Evolutionary conservation across 2,797 vertebrate genomes (phyloP), one percentile per base, ranked within the genome.

Genomic region (Ceyx erithaca): DNA sequence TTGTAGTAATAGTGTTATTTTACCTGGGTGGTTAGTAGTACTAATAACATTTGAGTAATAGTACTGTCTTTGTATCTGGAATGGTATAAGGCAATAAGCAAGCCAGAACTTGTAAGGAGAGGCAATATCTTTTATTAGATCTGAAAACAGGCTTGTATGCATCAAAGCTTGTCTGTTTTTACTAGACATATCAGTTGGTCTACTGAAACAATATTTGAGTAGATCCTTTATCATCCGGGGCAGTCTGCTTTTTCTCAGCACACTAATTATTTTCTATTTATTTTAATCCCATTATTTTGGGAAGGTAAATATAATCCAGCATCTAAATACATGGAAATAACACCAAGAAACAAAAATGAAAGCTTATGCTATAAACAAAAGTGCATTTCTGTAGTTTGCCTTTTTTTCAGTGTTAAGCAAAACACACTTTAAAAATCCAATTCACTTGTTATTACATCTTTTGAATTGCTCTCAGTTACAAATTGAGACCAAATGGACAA

Each of bases 131-230:
- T 88, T 94, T 91, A 91, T 92, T 94, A 87, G 86, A 92, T 95
- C 90, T 93, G 88, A 93, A 82, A 93, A 90, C 61, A 92, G 75
- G 45, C 80, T 92, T 95, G 75, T 95, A 92, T 81, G 71, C 88
- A 94, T 96, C 93, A 92, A 94, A 95, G 90, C 81, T 86, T 37
- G 26, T 70, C 75, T 89, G 86, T 70, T 95, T 94, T 94, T 68
- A 93, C 78, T 82, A 90, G 80, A 67, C 40, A 3, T 82, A 94
- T 93, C 80, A 25, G 48, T 57, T 90, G 68, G 57, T 73, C 75
- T 92, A 49, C 25, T 90, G 83, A 82, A 94, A 90, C 64, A 92
- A 73, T 70, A 43, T 52, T 52, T 64, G 73, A 88, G 68, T 64
- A 82, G 80, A 52, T 87, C 45, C 58, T 93, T 90, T 91, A 66